phyloP scores from a whole-genome alignment of 2,888 invertebrate genomes.

The Meandrusa payeni region DNA sequence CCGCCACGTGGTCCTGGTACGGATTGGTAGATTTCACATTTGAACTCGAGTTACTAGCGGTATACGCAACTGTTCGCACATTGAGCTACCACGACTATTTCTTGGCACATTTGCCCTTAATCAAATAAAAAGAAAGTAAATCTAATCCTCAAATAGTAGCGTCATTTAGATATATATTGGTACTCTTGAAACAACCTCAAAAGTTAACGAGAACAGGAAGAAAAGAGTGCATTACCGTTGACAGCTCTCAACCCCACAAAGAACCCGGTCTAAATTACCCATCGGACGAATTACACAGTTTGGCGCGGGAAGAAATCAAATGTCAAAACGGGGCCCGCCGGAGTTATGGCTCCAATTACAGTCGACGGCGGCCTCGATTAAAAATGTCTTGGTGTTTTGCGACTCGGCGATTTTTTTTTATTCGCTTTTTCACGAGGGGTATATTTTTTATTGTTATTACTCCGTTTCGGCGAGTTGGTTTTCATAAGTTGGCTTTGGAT shows the following conservation, averaged over 20 bases:
- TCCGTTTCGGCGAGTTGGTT: slow-evolving; percentile 9
- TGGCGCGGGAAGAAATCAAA: slow-evolving; percentile 65
- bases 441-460: slow-evolving; percentile 44
- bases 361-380: slow-evolving; percentile 61
- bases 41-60: too few relatives aligned
- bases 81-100: too few relatives aligned
- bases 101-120: too few relatives aligned
- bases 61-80: too few relatives aligned
- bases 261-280: slow-evolving; percentile 55
- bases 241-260: slow-evolving; percentile 44
- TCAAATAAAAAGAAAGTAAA: too few relatives aligned
- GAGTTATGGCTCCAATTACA: slow-evolving; percentile 77
- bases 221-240: slow-evolving; percentile 31
- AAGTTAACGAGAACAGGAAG: slow-evolving; percentile 1
- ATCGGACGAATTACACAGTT: slow-evolving; percentile 62
- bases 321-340: slow-evolving; percentile 76
- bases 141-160: too few relatives aligned
- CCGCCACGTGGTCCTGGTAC: too few relatives aligned
- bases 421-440: slow-evolving; percentile 37
- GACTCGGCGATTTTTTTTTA: slow-evolving; percentile 45
- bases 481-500: neutral
- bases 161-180: too few relatives aligned
- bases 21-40: too few relatives aligned
- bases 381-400: slow-evolving; percentile 71
- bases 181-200: too few relatives aligned